These are phyloP conservation scores for Paramormyrops kingsleyae DNA, from an alignment of 2,113 vertebrate species.

Conservation along the genomic window DNA sequence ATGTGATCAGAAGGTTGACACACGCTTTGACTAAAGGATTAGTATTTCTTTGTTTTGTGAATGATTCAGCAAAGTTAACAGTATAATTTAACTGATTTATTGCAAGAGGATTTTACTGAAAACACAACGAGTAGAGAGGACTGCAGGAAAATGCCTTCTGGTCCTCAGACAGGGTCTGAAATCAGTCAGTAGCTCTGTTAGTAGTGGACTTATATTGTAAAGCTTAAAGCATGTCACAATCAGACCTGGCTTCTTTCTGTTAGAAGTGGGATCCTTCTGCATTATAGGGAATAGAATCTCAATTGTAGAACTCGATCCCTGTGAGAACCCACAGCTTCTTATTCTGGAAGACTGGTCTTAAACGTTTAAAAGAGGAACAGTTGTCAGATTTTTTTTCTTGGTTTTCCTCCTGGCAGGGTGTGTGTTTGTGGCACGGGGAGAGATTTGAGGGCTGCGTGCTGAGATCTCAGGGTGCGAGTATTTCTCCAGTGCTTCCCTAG, in stretches of 20 bases:
- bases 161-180: neutral
- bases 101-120: neutral
- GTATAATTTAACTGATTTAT: neutral
- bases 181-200: neutral
- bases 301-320: neutral
- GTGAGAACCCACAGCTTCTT: neutral
- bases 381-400: constrained; percentile 1
- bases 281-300: constrained; percentile 1
- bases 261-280: neutral
- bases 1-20: neutral
- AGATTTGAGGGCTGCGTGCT: neutral
- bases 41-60: neutral
- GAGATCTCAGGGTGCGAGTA: neutral
- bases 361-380: neutral
- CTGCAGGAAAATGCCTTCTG: neutral
- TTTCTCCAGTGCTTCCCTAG: neutral
- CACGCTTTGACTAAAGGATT: neutral
- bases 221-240: neutral
- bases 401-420: neutral
- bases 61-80: neutral
- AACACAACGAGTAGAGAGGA: neutral
- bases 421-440: constrained; percentile 4
- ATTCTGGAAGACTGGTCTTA: neutral
- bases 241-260: neutral
- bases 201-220: neutral